Evolutionary conservation across 2,113 vertebrate genomes (phyloP), one percentile per base, ranked within the genome.

Genomic region (Eurypyga helias): DNA sequence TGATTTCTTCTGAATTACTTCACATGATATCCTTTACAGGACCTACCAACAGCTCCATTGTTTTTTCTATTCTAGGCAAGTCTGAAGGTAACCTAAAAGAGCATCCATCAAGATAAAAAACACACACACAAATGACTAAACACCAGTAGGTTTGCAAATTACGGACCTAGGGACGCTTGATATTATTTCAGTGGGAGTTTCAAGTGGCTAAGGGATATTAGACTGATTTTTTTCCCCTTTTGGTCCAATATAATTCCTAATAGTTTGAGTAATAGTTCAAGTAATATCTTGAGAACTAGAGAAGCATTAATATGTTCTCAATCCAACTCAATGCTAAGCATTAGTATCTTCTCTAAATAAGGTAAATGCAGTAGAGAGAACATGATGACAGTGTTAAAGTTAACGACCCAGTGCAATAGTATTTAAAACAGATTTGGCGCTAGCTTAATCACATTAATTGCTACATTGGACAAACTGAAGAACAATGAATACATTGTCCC

Each of bases 371-470:
- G 45, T 25, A 93, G 26, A 23, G 65, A 93, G 80, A 96, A 97
- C 83, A 94, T 43, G 88, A 96, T 93, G 94, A 87, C 85, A 72
- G 46, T 88, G 78, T 89, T 92, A 83, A 96, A 97, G 76, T 93
- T 97, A 96, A 97, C 0, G 76, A 97, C 28, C 93, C 90, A 33
- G n/a, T 51, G 60, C 89, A 95, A 52, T 11, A 73, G 78, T 93
- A 90, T 94, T 97, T 97, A 92, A 92, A 93, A 86, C 16, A 86
- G 79, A 96, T 93, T 87, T 96, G 64, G 88, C 8, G 0, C 82
- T 95, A 91, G 72, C 89, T 96, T 96, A 96, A 97, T 96, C 83
- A 91, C 75, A 86, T 95, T 96, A 97, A 97, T 96, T 96, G 90
- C 82, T 89, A 90, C 83, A 77, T 38, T 93, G 77, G 83, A 89